Base-by-base conservation (phyloP, 2,797 vertebrate genomes). In the Avahi laniger region DNA sequence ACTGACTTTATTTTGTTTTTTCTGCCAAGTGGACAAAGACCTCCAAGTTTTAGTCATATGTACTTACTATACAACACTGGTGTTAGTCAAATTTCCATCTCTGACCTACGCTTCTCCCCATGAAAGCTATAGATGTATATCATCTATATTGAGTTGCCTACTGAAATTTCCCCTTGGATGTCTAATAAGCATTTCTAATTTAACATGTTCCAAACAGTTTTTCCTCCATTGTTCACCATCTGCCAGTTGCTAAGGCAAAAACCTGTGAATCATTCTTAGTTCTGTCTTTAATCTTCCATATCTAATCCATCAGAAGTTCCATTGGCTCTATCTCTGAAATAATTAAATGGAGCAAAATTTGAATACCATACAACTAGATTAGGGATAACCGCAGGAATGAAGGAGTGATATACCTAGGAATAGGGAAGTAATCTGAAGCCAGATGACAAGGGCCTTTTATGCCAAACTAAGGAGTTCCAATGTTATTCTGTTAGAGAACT, bases 121-220 rank as follows among this genome's bases (percentile, higher is more conserved):
- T 67, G 52, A 26, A 82, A 92, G 26, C 54, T 86, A 70, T 83
- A 48, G 35, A 59, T 89, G 35, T 50, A 17, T 80, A 59, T 93
- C 9, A 57, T 52, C 38, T 75, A 7, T 83, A 38, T 33, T 82
- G 69, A 75, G 69, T 78, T 83, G 54, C 24, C 26, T 82, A 50
- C 75, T 96, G 70, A 78, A 92, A 69, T 61, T 72, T 83, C 63
- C 35, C 46, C 79, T 79, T 89, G 63, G 65, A 72, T 90, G 73
- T 78, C 22, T 91, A 76, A 65, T 52, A 91, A 46, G 69, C 52
- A 93, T 73, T 96, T 96, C 9, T 76, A 79, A 86, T 41, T 52
- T 79, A 93, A 67, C 17, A 87, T 90, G 28, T 86, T 96, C 26
- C 67, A 54, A 95, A 89, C 72, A 89, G 59, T 82, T 89, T 92